These are phyloP conservation scores for Anguilla megastoma DNA, from an alignment of 2,797 vertebrate genomes.

Conservation along the genomic window DNA sequence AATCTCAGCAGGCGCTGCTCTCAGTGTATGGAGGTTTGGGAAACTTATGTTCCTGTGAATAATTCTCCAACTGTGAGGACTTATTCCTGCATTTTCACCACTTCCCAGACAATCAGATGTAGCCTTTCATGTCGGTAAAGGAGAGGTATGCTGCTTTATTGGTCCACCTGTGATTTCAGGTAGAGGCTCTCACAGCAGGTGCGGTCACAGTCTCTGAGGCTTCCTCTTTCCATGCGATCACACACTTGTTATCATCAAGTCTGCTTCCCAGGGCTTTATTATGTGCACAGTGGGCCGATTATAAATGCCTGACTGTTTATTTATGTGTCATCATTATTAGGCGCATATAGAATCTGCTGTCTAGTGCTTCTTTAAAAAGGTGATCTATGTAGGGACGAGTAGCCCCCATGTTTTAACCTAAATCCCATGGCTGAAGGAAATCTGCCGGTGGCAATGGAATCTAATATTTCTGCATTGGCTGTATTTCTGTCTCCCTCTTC, in stretches of 20 bases:
- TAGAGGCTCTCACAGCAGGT: slow-evolving; percentile 3
- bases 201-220: neutral
- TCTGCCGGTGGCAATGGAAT: slow-evolving; percentile 5
- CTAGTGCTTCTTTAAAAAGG: neutral
- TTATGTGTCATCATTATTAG: slow-evolving; percentile 13
- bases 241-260: neutral
- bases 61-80: neutral
- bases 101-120: neutral
- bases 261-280: neutral
- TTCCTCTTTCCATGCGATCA: neutral
- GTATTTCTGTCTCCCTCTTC: neutral
- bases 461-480: neutral
- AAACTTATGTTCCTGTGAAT: slow-evolving; percentile 12
- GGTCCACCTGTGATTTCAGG: neutral
- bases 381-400: neutral
- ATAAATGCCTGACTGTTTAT: neutral
- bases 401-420: neutral
- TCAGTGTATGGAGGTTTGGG: neutral
- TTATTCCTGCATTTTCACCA: neutral
- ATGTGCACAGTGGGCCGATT: neutral
- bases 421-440: neutral
- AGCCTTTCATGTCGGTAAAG: neutral
- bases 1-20: neutral
- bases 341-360: neutral
- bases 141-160: neutral